A percentile compares a stretch with the other conserved stretches of the same genome.
phyloP scores from a whole-genome alignment of 2,113 vertebrate species.

The Pelecanus crispus region DNA sequence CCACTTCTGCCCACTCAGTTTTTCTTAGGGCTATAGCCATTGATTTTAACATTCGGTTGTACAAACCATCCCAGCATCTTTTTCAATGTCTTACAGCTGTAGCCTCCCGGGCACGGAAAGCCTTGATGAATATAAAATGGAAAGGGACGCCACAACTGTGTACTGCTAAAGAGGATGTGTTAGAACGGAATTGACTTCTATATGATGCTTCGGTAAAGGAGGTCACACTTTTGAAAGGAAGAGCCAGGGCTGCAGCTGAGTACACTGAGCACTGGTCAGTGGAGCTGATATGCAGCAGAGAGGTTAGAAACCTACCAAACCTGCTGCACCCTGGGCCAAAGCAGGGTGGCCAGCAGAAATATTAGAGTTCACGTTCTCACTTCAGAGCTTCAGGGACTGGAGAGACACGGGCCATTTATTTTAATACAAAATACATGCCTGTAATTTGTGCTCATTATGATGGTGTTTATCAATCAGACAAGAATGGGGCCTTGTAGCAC shows the following conservation, averaged over 20 bases:
- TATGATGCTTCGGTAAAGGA: not conserved
- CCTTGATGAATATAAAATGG: not conserved
- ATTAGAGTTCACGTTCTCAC: not conserved
- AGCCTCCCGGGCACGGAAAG: not conserved
- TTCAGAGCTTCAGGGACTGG: not conserved
- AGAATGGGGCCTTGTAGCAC: not conserved
- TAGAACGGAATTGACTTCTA: not conserved
- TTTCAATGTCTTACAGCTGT: not conserved
- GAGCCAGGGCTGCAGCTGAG: not conserved
- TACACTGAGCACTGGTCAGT: not conserved
- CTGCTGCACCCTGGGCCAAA: not conserved
- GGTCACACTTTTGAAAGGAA: not conserved
- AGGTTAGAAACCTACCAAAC: not conserved
- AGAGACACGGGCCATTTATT: not conserved
- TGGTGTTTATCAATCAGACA: not conserved
- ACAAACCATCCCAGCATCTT: not conserved
- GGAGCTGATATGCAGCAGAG: not conserved
- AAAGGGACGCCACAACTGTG: not conserved
- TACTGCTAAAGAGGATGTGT: not conserved
- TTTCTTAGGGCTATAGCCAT: not conserved
- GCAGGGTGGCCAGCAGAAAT: not conserved
- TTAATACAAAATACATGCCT: not conserved
- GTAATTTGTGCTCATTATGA: not conserved
- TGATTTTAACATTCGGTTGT: not conserved
- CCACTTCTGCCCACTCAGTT: not conserved